These are phyloP conservation scores for Phasianus colchicus DNA, from an alignment of 2,113 vertebrate species.

Conservation along the genomic window DNA sequence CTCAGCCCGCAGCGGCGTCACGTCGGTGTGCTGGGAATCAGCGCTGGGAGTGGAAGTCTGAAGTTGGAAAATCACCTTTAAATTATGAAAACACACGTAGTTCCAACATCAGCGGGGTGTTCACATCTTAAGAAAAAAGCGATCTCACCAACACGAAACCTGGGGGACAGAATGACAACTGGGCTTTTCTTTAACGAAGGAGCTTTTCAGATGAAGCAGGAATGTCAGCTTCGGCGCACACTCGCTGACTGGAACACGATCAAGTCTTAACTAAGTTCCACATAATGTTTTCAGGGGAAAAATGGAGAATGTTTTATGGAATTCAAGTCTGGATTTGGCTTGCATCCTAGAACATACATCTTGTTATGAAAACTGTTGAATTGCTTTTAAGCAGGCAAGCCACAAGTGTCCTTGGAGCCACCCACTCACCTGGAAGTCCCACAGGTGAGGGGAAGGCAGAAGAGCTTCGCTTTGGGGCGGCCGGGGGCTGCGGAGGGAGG, in stretches of 20 bases:
- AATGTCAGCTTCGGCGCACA: constrained; percentile 37
- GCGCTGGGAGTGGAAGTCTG: rapidly evolving
- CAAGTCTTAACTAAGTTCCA: constrained; percentile 59
- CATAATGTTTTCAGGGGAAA: constrained; percentile 62
- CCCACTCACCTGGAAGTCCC: constrained; percentile 31
- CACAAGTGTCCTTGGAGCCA: constrained; percentile 57
- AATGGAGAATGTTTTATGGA: constrained; percentile 59
- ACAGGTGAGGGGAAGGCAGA: constrained; percentile 1
- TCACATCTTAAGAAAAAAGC: not conserved
- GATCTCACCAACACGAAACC: not conserved
- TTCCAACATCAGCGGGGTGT: not conserved
- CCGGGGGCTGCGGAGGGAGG: not conserved
- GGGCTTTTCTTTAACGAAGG: not conserved
- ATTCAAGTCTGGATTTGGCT: constrained; percentile 60
- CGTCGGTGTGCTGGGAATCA: not conserved
- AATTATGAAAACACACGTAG: not conserved
- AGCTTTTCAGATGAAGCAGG: constrained; percentile 27
- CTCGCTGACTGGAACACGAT: constrained; percentile 22
- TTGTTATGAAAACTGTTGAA: constrained; percentile 59
- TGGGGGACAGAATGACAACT: not conserved
- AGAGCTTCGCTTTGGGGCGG: not conserved
- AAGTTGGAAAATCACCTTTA: not conserved
- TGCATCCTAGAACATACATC: constrained; percentile 62
- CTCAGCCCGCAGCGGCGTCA: not conserved
- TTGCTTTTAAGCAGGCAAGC: constrained; percentile 57